A percentile compares a stretch with the other conserved stretches of the same genome.
phyloP scores from a whole-genome alignment of 1,140 invertebrate species.

The Anadara kagoshimensis region DNA sequence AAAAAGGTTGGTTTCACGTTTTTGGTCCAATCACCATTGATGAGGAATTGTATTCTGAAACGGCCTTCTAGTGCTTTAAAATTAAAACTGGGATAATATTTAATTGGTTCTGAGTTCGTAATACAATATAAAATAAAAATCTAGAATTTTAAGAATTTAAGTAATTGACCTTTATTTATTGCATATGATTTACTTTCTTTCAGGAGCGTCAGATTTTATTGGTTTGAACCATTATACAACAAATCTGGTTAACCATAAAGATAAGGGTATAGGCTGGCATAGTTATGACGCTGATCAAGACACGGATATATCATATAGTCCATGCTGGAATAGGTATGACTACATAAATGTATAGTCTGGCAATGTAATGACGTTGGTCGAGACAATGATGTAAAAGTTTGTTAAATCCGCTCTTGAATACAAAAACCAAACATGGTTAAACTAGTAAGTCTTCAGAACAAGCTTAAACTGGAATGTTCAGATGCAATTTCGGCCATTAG shows the following conservation, averaged over 20 bases:
- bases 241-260: slow-evolving; percentile 44
- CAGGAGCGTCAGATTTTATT: slow-evolving; percentile 63
- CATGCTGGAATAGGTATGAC: slow-evolving; percentile 42
- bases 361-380: not conserved
- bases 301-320: slow-evolving; percentile 41
- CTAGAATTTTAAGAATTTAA: too few relatives aligned
- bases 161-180: too few relatives aligned
- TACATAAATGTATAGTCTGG: not conserved
- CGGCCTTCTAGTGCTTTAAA: too few relatives aligned
- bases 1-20: too few relatives aligned
- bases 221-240: slow-evolving; percentile 65
- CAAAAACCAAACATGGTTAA: not conserved
- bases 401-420: not conserved
- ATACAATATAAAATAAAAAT: too few relatives aligned
- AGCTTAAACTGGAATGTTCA: not conserved
- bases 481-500: too few relatives aligned
- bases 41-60: too few relatives aligned
- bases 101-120: too few relatives aligned
- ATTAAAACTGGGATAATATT: too few relatives aligned
- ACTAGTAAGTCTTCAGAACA: not conserved
- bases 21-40: too few relatives aligned
- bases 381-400: not conserved
- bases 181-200: not conserved
- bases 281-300: slow-evolving; percentile 51
- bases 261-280: slow-evolving; percentile 28